Conservation (phyloP, 2,113 vertebrate species). For the Ciconia stormi region DNA sequence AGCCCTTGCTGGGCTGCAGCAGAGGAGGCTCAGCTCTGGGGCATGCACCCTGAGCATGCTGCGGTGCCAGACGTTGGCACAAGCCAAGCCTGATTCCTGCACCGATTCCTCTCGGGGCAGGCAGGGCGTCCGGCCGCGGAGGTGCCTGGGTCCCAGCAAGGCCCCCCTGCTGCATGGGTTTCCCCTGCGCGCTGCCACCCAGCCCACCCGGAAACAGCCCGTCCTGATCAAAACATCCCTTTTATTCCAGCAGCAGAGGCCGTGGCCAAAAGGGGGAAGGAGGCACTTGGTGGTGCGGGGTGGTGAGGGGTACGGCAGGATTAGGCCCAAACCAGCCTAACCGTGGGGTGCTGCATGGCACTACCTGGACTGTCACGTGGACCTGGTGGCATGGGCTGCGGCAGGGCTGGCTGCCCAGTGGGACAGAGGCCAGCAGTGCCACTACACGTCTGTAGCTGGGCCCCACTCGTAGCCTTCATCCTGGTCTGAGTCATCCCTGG, state of each 20-base stretch:
- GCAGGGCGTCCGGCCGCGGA: fast-evolving
- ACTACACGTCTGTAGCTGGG: conserved; percentile 90
- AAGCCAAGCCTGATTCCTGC: background rate
- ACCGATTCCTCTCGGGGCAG: fast-evolving
- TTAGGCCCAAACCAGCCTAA: background rate
- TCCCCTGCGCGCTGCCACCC: background rate
- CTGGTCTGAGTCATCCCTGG: conserved; percentile 83
- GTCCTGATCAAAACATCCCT: background rate
- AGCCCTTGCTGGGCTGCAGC: background rate
- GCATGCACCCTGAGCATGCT: fast-evolving
- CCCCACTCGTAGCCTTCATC: conserved; percentile 86
- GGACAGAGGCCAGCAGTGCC: background rate
- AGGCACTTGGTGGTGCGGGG: background rate
- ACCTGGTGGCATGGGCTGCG: fast-evolving
- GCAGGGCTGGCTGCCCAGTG: background rate
- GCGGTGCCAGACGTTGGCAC: fast-evolving
- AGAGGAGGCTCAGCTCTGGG: background rate
- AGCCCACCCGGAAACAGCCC: fast-evolving
- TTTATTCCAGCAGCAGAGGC: conserved; percentile 30
- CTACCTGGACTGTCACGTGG: background rate
- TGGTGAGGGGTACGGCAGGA: background rate
- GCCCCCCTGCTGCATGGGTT: background rate
- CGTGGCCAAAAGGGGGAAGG: background rate
- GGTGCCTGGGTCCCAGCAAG: background rate
- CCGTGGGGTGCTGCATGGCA: fast-evolving